Base-by-base conservation (phyloP, 2,888 invertebrate species). In the Lordiphosa fenestrarum region DNA sequence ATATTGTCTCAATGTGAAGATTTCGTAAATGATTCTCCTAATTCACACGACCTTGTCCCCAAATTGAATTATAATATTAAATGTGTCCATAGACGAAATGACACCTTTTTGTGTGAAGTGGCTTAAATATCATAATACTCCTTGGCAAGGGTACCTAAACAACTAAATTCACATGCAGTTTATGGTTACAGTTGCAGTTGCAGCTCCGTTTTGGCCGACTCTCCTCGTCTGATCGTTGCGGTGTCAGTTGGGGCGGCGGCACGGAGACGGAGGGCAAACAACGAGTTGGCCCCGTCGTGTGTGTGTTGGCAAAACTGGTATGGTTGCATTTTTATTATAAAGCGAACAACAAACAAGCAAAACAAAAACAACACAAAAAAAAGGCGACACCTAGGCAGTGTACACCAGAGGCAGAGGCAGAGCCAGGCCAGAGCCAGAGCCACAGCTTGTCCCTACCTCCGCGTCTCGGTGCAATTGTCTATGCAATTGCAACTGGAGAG, bases 321-420 rank as follows among this genome's bases (percentile, higher is more conserved):
- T 82, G 84, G 81, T 82, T 85, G 85, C 81, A 82, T 82, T 82
- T 81, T 82, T 82, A 76, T 84, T 73, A 85, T 85, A 81, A 74
- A 74, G 60, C 80, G 72, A 81, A 78, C 82, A 78, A 37, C 66
- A 65, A 39, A 47, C 39, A 48, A 12, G 40, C 42, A 41, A 56
- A 72, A 50, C 56, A 70, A 42, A 57, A 72, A 47, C 51, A 67
- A 55, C 58, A 74, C 15, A 15, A 15, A 41, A 55, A 71, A 83
- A 78, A 78, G 74, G 73, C 84, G 71, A 83, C 85, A 84, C 85
- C 85, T 73, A 82, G 75, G 71, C 72, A 58, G 50, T 56, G 53
- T 54, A 41, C 30, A 44, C 55, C 67, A 64, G 46, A 57, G 70
- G 53, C 42, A 21, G 36, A 12, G 67, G 46, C 59, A 64, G 47